Base-by-base conservation (phyloP, 92 coral and sea anemone species). In the Epizoanthus ramosus region DNA sequence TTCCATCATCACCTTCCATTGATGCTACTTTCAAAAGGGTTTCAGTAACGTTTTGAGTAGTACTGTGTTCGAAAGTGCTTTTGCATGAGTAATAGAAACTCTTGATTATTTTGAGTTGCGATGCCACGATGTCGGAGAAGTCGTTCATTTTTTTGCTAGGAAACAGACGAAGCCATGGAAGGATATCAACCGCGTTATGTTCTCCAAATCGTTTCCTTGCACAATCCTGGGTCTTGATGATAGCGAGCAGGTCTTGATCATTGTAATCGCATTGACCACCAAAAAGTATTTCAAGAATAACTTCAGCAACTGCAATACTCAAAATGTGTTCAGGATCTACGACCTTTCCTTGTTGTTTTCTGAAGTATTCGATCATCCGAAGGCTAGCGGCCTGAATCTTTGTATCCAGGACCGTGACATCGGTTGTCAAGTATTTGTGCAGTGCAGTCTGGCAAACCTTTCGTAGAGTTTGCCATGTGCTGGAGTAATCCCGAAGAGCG, bases 381-480 rank as follows among this genome's bases (percentile, higher is more conserved):
- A 66, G 68, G 16, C 68, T 59, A 3, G 35, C 80, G 3, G 14
- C 67, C 13, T 75, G 52, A 31, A 75, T 75, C 59, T 58, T 75
- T 8, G n/a, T 54, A 33, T 57, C 8, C 61, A 31, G n/a, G 9
- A n/a, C n/a, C n/a, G n/a, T n/a, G n/a, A 75, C 14, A 28, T 18
- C 39, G 2, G 53, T 31, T n/a, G n/a, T 56, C 6, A 75, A n/a
- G 80, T 57, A 75, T 6, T 17, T 25, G 66, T 75, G 80, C n/a
- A 75, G 53, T 8, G 80, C 80, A 31, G 57, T 75, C 68, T 75
- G 67, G 7, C 80, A 75, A 14, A 75, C 67, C 63, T 58, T 58
- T 17, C 68, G 67, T 68, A 75, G 59, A 58, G 53, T 24, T 0
- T 50, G 47, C 91, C 91, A 88, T 57, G 77, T 84, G 16, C 68